Percentiles rank a stretch among this genome's conserved stretches.
phyloP scores from a whole-genome alignment of 1,140 invertebrate genomes.

The Amyelois transitella region DNA sequence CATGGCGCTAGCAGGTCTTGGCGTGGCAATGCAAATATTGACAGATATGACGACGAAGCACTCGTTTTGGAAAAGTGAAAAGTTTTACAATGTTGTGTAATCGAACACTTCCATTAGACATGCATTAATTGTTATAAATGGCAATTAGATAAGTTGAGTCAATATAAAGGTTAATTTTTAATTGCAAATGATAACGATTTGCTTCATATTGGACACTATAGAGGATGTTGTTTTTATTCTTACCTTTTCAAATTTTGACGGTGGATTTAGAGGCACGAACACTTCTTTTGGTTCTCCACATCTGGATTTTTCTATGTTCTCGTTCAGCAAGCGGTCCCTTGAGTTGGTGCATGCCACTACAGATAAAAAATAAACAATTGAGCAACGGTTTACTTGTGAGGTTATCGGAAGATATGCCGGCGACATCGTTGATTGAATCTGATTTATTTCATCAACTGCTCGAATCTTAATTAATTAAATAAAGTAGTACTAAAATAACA shows the following conservation, averaged over 20 bases:
- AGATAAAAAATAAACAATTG: conserved; percentile 26
- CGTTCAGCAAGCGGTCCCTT: conserved; percentile 34
- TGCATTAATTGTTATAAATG: background rate
- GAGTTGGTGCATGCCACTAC: conserved; percentile 43
- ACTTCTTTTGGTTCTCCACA: conserved; percentile 61
- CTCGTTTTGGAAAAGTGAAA: conserved; percentile 1
- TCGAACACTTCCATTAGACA: background rate
- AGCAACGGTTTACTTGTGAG: background rate
- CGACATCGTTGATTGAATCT: background rate
- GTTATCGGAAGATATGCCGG: background rate
- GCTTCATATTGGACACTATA: background rate
- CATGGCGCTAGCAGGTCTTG: background rate
- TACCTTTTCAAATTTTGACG: conserved; percentile 49
- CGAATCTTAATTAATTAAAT: background rate
- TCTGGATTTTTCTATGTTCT: conserved; percentile 47
- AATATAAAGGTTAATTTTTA: background rate
- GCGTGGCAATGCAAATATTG: conserved; percentile 3
- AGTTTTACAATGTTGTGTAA: conserved; percentile 7
- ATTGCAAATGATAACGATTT: background rate
- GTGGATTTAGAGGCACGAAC: conserved; percentile 41
- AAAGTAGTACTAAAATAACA: background rate
- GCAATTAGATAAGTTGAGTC: background rate
- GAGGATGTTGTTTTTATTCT: conserved; percentile 7
- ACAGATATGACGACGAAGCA: conserved; percentile 9
- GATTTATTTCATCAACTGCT: background rate